Evolutionary conservation across 2,888 invertebrate species (phyloP).

Genomic region (Drosophila anomalata): DNA sequence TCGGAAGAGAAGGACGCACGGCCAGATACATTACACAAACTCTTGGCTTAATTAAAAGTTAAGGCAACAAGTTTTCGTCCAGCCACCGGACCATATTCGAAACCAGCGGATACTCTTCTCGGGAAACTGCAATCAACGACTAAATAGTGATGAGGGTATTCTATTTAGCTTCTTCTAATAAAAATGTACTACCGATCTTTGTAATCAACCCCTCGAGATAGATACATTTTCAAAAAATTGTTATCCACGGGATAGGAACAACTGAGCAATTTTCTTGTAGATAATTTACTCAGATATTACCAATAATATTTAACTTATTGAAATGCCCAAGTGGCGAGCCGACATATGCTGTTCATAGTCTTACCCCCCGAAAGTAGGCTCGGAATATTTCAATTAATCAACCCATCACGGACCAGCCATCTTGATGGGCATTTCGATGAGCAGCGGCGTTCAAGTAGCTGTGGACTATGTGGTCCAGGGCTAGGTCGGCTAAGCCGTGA

Average conservation of each 20-base stretch:
- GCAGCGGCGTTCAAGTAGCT: conserved; percentile 49
- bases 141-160: too few species aligned
- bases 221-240: too few species aligned
- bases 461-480: conserved; percentile 21
- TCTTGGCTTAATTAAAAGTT: conserved; percentile 71
- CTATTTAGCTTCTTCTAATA: too few species aligned
- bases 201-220: too few species aligned
- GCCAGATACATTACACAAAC: conserved; percentile 49
- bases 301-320: conserved; percentile 15
- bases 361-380: conserved; percentile 9
- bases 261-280: not conserved
- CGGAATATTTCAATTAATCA: conserved; percentile 41
- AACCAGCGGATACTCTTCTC: conserved; percentile 13
- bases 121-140: not conserved
- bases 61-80: conserved; percentile 50
- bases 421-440: conserved; percentile 58
- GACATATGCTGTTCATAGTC: conserved; percentile 27
- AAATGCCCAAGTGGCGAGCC: conserved; percentile 20
- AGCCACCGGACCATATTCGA: not conserved
- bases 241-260: not conserved
- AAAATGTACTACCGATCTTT: too few species aligned
- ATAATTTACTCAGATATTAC: conserved; percentile 1
- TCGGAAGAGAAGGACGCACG: conserved; percentile 16
- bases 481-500: conserved; percentile 33
- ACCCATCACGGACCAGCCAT: conserved; percentile 34